Base-by-base conservation (phyloP, 2,113 vertebrate species). In the Tragelaphus buxtoni region DNA sequence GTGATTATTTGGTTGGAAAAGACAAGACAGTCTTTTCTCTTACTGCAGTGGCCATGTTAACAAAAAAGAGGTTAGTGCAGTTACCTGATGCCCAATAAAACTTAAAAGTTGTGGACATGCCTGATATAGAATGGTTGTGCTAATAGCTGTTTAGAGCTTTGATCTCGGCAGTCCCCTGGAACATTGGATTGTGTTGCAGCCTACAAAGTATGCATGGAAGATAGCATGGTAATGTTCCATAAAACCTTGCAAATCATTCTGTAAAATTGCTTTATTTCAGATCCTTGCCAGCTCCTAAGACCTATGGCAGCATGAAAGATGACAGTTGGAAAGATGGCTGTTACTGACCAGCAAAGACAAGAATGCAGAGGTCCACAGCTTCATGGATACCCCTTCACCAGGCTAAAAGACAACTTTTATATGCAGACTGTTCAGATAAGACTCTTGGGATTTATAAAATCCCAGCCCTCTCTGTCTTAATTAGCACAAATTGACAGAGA, bases 311-410 rank as follows among this genome's bases (percentile, higher is more conserved):
- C 42, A 96, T 99, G 80, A 99, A 99, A 99, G 99, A 99, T 0
- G 99, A 99, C 83, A 99, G 99, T 98, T 99, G 99, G 99, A 99
- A 99, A 98, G 99, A 99, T 95, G 99, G 99, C 98, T 99, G 99
- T 98, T 99, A 99, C 97, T 99, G 99, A 99, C 95, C 96, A 51
- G 97, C 98, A 97, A 55, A 97, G 83, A 90, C 51, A 95, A 82
- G 96, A 35, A 93, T 72, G 97, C 98, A 98, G 96, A 97, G 97
- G 97, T 96, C 97, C 98, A 91, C 98, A 95, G 97, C 95, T 97
- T 97, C 94, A 97, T 94, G 98, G 98, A 98, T 91, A 96, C 98
- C 98, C 98, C 98, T 97, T 98, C 98, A 96, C 98, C 98, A 98
- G 97, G 97, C 98, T 96, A 85, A 97, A 98, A 92, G 97, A 98